These are phyloP conservation scores for Astyanax mexicanus DNA, from an alignment of 2,797 vertebrate species.

Conservation along the genomic window DNA sequence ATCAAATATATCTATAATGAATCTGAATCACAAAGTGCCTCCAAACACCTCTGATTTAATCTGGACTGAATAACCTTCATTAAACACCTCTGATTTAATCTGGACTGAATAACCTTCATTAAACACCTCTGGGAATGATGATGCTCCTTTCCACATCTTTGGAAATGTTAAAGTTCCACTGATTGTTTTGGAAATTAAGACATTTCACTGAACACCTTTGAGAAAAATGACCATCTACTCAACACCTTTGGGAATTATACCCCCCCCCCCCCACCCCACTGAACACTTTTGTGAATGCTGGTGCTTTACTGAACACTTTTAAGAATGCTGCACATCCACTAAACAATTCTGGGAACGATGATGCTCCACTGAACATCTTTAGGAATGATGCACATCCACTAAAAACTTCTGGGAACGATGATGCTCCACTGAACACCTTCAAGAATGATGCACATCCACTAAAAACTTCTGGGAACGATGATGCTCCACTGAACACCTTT, in stretches of 20 bases:
- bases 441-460: not conserved
- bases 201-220: not conserved
- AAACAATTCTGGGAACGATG: not conserved
- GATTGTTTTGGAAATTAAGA: not conserved
- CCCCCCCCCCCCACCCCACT: no score
- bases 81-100: not conserved
- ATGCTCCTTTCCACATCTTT: not conserved
- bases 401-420: not conserved
- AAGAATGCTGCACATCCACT: no score
- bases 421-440: not conserved
- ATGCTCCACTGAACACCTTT: not conserved
- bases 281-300: not conserved
- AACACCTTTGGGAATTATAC: not conserved
- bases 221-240: not conserved
- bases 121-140: not conserved
- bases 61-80: not conserved
- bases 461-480: not conserved
- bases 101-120: not conserved
- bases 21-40: no score
- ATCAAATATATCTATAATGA: no score
- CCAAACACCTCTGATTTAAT: no score
- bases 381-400: no score
- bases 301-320: not conserved
- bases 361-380: no score
- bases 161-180: no score